phyloP scores from a whole-genome alignment of 2,888 invertebrate species.

The Aromia moschata region DNA sequence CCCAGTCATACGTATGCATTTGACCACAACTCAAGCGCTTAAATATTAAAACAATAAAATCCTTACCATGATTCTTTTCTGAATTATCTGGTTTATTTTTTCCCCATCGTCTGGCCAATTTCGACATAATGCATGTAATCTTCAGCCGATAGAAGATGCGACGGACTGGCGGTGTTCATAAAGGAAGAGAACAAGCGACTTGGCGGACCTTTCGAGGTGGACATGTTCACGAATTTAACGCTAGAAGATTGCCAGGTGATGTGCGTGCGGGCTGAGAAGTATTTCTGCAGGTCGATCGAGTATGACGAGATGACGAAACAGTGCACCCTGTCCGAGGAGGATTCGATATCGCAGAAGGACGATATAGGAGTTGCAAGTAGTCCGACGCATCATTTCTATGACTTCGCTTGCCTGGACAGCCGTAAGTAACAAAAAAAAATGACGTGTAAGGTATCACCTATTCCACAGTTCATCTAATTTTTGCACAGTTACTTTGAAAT shows the following conservation, averaged over 20 bases:
- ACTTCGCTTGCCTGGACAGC: slow-evolving; percentile 88
- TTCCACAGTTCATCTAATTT: too few relatives aligned
- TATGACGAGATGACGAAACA: slow-evolving; percentile 87
- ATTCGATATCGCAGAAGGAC: slow-evolving; percentile 88
- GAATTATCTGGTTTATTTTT: too few relatives aligned
- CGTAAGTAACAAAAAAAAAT: slow-evolving; percentile 85
- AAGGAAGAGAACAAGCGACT: slow-evolving; percentile 90
- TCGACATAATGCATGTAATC: too few relatives aligned
- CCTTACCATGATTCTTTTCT: too few relatives aligned
- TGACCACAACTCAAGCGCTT: too few relatives aligned
- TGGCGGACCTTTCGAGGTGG: slow-evolving; percentile 88
- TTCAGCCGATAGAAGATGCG: slow-evolving; percentile 84
- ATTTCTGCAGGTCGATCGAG: slow-evolving; percentile 88
- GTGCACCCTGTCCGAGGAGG: slow-evolving; percentile 91
- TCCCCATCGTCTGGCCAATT: too few relatives aligned
- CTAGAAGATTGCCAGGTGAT: slow-evolving; percentile 88
- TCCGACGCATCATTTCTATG: slow-evolving; percentile 87
- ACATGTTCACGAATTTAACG: slow-evolving; percentile 85
- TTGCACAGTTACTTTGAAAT: background rate
- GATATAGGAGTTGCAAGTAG: slow-evolving; percentile 86
- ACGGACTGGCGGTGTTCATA: slow-evolving; percentile 86
- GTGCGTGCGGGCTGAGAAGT: slow-evolving; percentile 88
- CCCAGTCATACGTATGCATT: too few relatives aligned
- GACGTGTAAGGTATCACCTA: too few relatives aligned
- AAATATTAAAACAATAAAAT: too few relatives aligned